These are phyloP conservation scores for Chirona hameri DNA, from an alignment of 2,888 invertebrate genomes.

Conservation along the genomic window DNA sequence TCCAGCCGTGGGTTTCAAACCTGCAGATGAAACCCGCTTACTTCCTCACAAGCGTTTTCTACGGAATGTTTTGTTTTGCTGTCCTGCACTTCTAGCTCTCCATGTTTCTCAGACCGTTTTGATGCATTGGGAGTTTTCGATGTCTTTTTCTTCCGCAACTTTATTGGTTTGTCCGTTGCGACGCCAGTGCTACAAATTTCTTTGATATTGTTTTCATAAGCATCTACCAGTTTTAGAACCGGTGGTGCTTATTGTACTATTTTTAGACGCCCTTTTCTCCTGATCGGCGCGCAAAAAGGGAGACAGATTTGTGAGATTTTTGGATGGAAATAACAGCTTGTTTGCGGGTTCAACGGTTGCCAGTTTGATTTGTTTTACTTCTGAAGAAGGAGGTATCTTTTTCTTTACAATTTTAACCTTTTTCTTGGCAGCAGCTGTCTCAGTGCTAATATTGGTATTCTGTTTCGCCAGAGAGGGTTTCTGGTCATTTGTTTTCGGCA, in stretches of 20 bases:
- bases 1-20: background rate
- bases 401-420: background rate
- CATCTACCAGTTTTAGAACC: background rate
- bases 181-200: background rate
- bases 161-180: background rate
- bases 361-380: background rate
- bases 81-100: background rate
- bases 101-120: background rate
- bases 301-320: background rate
- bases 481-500: background rate
- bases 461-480: background rate
- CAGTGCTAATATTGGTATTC: background rate
- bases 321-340: no score
- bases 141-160: background rate
- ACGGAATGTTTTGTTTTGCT: background rate
- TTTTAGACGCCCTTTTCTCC: background rate
- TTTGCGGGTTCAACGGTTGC: background rate
- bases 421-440: background rate
- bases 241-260: background rate
- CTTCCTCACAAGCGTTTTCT: no score
- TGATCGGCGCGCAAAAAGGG: background rate
- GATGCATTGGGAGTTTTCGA: background rate
- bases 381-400: background rate
- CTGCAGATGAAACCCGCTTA: background rate
- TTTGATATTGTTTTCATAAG: background rate